phyloP scores from a whole-genome alignment of 1,140 invertebrate species.

The Diabrotica virgifera region DNA sequence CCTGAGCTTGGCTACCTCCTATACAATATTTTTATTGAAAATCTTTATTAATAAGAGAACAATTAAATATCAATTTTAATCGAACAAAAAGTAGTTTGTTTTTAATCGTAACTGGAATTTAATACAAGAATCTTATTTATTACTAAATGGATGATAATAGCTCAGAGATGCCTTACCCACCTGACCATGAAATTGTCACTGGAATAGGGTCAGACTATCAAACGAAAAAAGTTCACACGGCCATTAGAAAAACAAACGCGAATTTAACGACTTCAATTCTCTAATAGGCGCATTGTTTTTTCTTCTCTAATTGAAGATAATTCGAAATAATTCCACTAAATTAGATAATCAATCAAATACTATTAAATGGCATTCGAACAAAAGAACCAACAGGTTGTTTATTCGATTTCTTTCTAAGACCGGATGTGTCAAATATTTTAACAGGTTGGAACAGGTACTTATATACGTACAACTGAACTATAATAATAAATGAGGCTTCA shows the following conservation, averaged over 20 bases:
- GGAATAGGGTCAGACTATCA: not conserved
- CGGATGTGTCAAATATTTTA: not conserved
- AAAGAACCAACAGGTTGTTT: not conserved
- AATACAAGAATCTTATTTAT: too few relatives aligned
- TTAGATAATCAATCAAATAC: not conserved
- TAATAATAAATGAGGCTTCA: not conserved
- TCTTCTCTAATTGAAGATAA: slow-evolving; percentile 3
- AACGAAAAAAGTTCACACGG: slow-evolving; percentile 1
- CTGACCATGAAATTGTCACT: not conserved
- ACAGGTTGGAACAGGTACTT: not conserved
- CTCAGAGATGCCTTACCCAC: not conserved
- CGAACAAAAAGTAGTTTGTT: too few relatives aligned
- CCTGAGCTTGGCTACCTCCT: too few relatives aligned
- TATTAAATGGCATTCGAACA: slow-evolving; percentile 2
- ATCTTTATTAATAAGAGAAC: too few relatives aligned
- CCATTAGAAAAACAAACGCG: slow-evolving; percentile 2
- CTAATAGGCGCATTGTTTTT: not conserved
- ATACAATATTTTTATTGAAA: too few relatives aligned
- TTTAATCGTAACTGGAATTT: too few relatives aligned
- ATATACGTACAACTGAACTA: not conserved
- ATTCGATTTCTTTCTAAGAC: not conserved
- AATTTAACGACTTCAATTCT: slow-evolving; percentile 3
- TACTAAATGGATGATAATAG: too few relatives aligned
- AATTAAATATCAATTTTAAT: too few relatives aligned
- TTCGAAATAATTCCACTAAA: not conserved